Base-by-base conservation (phyloP, 2,888 invertebrate genomes). In the Drosophila neotestacea region DNA sequence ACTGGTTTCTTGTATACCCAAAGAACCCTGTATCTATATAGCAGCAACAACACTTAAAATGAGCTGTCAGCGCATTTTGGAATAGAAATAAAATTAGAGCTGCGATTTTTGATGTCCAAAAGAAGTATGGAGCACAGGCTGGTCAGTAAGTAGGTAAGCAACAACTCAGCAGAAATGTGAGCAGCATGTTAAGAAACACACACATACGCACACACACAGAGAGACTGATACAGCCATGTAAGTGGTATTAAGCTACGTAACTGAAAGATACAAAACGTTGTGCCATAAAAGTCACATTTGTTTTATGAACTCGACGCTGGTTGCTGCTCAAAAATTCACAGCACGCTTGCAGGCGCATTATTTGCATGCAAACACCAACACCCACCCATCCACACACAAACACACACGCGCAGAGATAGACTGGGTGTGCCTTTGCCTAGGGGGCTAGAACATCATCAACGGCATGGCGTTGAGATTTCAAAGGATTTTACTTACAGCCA, bases 261-360 rank as follows among this genome's bases (percentile, higher is more conserved):
- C 66, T 70, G 70, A 66, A 48, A 68, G 71, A 73, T 71, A 81
- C 67, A 67, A 78, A 66, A 65, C 58, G 65, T 69, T 46, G 38
- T 51, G 67, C 68, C 60, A 75, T 83, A 85, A 84, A 84, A 83
- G 68, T 71, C 76, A 55, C 73, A 80, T 78, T 79, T 79, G 67
- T 77, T 77, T 74, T 77, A 77, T 77, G 73, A 70, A 77, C 77
- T 70, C 55, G 42, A 48, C 44, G 71, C 54, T 70, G 70, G 11
- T 56, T 46, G 55, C 73, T 86, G 81, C 34, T 86, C 68, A 73
- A 81, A 86, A 84, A 84, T 84, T 84, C 84, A 69, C 65, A 65
- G 55, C 84, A 84, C 86, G 86, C 86, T 72, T 77, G 61, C 71
- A 84, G 70, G 74, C 80, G 87, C 77, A 87, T 83, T 81, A 85